phyloP scores from a whole-genome alignment of 2,888 invertebrate genomes.

The Sminthurides aquaticus region DNA sequence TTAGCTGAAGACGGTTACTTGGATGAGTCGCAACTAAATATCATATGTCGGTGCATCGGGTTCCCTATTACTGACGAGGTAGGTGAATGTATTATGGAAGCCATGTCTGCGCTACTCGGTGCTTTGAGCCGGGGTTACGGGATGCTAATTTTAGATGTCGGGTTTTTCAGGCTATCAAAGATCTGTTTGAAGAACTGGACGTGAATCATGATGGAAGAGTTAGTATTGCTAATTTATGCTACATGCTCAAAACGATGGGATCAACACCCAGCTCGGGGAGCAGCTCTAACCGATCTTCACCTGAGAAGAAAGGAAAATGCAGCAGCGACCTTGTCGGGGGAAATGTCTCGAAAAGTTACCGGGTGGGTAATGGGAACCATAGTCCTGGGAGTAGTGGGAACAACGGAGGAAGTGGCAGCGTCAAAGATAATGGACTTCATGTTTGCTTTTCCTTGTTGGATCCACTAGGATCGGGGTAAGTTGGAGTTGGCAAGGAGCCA shows the following conservation, averaged over 20 bases:
- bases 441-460: conserved; percentile 19
- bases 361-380: conserved; percentile 1
- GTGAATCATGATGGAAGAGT: conserved; percentile 56
- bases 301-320: conserved; percentile 16
- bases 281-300: conserved; percentile 16
- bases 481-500: not conserved
- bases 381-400: not conserved
- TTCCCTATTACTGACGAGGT: conserved; percentile 60
- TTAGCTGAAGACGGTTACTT: conserved; percentile 58
- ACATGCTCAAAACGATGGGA: conserved; percentile 44
- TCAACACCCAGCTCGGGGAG: conserved; percentile 8
- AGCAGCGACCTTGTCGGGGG: not conserved
- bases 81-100: too few species aligned
- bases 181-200: conserved; percentile 59
- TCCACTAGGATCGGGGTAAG: conserved; percentile 19
- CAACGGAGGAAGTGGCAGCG: conserved; percentile 4
- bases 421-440: conserved; percentile 8
- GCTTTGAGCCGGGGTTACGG: too few species aligned
- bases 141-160: too few species aligned
- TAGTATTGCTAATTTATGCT: conserved; percentile 45
- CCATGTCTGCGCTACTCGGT: too few species aligned
- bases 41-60: conserved; percentile 61
- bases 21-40: conserved; percentile 57
- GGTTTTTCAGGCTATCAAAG: conserved; percentile 36
- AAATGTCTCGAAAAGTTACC: not conserved